Percentiles rank a stretch among this genome's conserved stretches.
phyloP scores from a whole-genome alignment of 2,113 vertebrate species.

The Nerophis ophidion region DNA sequence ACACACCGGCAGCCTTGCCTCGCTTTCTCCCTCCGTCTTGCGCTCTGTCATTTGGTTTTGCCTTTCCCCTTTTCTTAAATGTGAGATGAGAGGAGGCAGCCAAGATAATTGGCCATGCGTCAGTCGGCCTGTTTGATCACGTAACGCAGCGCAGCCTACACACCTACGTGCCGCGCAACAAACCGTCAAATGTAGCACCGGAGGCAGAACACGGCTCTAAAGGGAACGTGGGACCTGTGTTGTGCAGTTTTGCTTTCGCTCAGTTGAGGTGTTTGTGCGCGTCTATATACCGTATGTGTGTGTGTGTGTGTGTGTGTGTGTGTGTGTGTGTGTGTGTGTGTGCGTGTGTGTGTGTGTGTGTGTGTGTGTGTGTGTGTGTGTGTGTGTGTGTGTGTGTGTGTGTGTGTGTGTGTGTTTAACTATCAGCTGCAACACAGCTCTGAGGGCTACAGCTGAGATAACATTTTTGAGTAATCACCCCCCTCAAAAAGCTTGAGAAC shows the following conservation, averaged over 20 bases:
- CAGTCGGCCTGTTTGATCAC: slow-evolving; percentile 70
- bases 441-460: slow-evolving; percentile 63
- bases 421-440: slow-evolving; percentile 58
- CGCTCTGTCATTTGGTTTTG: slow-evolving; percentile 20
- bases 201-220: slow-evolving; percentile 70
- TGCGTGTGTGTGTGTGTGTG: slow-evolving; percentile 42
- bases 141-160: slow-evolving; percentile 65
- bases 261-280: slow-evolving; percentile 45
- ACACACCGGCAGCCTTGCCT: slow-evolving; percentile 54
- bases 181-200: slow-evolving; percentile 75
- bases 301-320: slow-evolving; percentile 39
- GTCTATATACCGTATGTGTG: neutral
- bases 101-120: slow-evolving; percentile 72
- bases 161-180: slow-evolving; percentile 70
- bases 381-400: slow-evolving; percentile 36
- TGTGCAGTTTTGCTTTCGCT: slow-evolving; percentile 66
- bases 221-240: slow-evolving; percentile 65
- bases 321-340: slow-evolving; percentile 40
- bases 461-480: slow-evolving; percentile 48
- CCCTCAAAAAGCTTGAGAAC: slow-evolving; percentile 33
- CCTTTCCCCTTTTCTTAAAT: slow-evolving; percentile 63
- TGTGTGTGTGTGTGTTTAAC: slow-evolving; percentile 47
- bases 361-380: slow-evolving; percentile 23
- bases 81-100: slow-evolving; percentile 66
- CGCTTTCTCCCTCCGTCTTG: slow-evolving; percentile 27